These are phyloP conservation scores for Nymphalis polychloros DNA, from an alignment of 2,888 invertebrate species.

Conservation along the genomic window DNA sequence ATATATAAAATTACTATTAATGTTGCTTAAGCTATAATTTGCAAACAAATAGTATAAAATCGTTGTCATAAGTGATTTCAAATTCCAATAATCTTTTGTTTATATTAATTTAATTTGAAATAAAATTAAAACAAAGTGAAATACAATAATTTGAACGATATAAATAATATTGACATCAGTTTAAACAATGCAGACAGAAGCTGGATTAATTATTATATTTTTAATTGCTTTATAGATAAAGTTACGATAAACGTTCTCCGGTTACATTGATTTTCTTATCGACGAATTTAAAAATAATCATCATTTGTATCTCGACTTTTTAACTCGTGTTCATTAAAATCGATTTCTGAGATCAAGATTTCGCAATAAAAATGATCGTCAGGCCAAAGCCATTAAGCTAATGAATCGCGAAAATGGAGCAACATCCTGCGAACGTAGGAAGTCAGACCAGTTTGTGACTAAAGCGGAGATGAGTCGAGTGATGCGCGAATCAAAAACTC, in stretches of 20 bases:
- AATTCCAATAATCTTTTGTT: no score
- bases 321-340: slow-evolving; percentile 23
- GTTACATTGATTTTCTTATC: slow-evolving; percentile 24
- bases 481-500: slow-evolving; percentile 28
- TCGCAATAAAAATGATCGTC: slow-evolving; percentile 63
- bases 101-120: no score
- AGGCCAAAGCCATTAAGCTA: slow-evolving; percentile 62
- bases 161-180: background rate
- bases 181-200: background rate
- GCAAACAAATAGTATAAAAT: background rate
- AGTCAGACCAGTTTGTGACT: slow-evolving; percentile 71
- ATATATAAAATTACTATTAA: background rate
- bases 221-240: slow-evolving; percentile 22
- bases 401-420: slow-evolving; percentile 75
- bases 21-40: background rate
- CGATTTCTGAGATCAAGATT: slow-evolving; percentile 52
- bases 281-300: slow-evolving; percentile 28
- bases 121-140: no score
- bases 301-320: slow-evolving; percentile 9
- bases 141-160: background rate
- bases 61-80: no score
- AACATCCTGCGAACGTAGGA: slow-evolving; percentile 76
- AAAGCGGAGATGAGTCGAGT: slow-evolving; percentile 67
- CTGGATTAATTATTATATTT: slow-evolving; percentile 1
- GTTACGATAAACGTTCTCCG: slow-evolving; percentile 15